Evolutionary conservation across 2,797 vertebrate genomes (phyloP).

Genomic region (Rhinogobio ventralis): DNA sequence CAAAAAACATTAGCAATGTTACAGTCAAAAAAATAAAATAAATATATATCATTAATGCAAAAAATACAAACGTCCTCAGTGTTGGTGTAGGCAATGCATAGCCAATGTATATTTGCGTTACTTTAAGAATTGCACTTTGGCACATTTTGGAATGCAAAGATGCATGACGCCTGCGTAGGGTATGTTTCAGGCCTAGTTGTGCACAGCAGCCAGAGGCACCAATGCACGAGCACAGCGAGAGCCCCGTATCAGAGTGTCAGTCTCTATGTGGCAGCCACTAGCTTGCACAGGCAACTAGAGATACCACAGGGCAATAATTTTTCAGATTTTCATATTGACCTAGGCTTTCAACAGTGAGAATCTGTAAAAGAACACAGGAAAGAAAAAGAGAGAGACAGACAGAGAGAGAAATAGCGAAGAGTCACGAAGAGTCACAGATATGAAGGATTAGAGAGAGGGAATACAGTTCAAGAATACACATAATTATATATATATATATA

Average conservation of each 20-base stretch:
- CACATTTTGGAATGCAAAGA: not conserved
- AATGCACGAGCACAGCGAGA: slow-evolving; percentile 36
- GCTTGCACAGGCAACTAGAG: slow-evolving; percentile 51
- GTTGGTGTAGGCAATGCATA: not conserved
- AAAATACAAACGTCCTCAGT: not conserved
- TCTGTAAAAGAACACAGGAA: slow-evolving; percentile 61
- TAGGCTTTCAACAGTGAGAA: slow-evolving; percentile 61
- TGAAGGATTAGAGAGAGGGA: slow-evolving; percentile 52
- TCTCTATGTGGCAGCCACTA: slow-evolving; percentile 28
- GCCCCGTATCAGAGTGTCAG: not conserved
- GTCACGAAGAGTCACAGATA: slow-evolving; percentile 60
- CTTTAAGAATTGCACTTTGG: not conserved
- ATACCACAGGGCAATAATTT: slow-evolving; percentile 54
- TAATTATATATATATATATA: slow-evolving; percentile 41
- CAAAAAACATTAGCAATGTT: not conserved
- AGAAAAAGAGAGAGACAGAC: slow-evolving; percentile 44
- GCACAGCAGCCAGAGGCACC: slow-evolving; percentile 31
- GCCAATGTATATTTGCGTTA: not conserved
- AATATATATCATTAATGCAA: not conserved
- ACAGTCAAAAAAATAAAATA: not conserved
- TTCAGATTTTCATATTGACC: slow-evolving; percentile 61
- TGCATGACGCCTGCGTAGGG: not conserved
- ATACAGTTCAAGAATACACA: slow-evolving; percentile 38
- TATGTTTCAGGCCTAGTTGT: slow-evolving; percentile 12
- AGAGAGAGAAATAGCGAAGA: slow-evolving; percentile 38